phyloP scores from a whole-genome alignment of 2,113 vertebrate species.

The Psephotus haematonotus region DNA sequence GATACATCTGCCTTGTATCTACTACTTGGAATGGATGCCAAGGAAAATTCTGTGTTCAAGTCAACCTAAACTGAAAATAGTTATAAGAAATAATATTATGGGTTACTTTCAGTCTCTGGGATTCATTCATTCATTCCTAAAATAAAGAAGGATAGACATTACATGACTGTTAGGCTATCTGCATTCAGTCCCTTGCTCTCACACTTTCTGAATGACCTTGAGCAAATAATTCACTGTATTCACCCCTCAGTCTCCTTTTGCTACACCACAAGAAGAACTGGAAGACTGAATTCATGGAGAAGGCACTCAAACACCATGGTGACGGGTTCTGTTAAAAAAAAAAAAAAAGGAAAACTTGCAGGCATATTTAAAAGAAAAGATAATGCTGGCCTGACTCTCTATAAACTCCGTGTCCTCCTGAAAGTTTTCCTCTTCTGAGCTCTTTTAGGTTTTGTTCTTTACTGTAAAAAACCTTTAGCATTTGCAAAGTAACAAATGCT shows the following conservation, averaged over 20 bases:
- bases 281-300: background rate
- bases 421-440: background rate
- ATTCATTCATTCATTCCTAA: background rate
- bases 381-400: background rate
- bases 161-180: background rate
- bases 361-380: background rate
- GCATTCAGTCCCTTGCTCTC: background rate
- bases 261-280: background rate
- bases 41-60: background rate
- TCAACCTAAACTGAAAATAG: background rate
- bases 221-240: slow-evolving; percentile 1
- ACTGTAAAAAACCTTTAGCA: background rate
- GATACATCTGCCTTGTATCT: background rate
- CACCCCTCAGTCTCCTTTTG: background rate
- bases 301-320: background rate
- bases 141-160: background rate
- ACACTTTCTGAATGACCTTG: background rate
- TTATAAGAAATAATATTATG: background rate
- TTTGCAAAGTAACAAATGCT: background rate
- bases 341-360: background rate
- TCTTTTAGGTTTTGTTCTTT: background rate
- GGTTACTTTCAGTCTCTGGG: background rate
- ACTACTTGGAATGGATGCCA: background rate
- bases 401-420: background rate
- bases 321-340: background rate